Evolutionary conservation across 2,797 vertebrate genomes (phyloP), one percentile per base, ranked within the genome.

Genomic region (Gadopsis bispinosus): DNA sequence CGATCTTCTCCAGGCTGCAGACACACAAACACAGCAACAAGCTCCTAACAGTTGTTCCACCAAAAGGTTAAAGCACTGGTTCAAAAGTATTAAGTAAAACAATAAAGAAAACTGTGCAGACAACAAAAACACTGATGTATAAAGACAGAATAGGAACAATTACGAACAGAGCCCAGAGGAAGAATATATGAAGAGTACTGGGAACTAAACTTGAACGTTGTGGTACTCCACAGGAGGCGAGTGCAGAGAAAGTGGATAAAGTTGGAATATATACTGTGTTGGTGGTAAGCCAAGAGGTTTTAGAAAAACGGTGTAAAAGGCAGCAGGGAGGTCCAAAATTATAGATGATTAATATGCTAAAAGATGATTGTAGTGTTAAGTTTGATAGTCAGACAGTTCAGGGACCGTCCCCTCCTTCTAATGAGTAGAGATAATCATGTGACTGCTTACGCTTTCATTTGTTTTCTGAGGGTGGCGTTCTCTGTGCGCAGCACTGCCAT

Each of bases 1-100:
- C 7, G 0, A 54, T 61, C 73, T 73, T 87, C 73, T 91, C 88
- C 67, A 88, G 73, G n/a, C 92, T 94, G 77, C 22, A 85, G 26
- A 71, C 16, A 85, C 5, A 88, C 11, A 87, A 41, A 13, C 7
- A 81, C 16, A 75, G n/a, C 10, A 11, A 70, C 29, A 54, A 64
- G 0, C 10, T 65, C 5, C 2, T 20, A 37, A 75, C 31, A 5
- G 33, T 13, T 55, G 68, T 31, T 16, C 7, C 7, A 41, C 7
- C 10, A 3, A 0, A 19, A 2, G 33, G 5, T 66, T 3, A 59
- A 53, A 29, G 33, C 29, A 47, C 8, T n/a, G 47, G 20, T 35
- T 43, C 9, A 53, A 26, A 61, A 54, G 4, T 4, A 45, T 7
- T 17, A 7, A 17, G 17, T 16, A 10, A 54, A 47, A n/a, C 33